These are phyloP conservation scores for Teleiodes luculella DNA, from an alignment of 2,888 invertebrate genomes.

Conservation along the genomic window DNA sequence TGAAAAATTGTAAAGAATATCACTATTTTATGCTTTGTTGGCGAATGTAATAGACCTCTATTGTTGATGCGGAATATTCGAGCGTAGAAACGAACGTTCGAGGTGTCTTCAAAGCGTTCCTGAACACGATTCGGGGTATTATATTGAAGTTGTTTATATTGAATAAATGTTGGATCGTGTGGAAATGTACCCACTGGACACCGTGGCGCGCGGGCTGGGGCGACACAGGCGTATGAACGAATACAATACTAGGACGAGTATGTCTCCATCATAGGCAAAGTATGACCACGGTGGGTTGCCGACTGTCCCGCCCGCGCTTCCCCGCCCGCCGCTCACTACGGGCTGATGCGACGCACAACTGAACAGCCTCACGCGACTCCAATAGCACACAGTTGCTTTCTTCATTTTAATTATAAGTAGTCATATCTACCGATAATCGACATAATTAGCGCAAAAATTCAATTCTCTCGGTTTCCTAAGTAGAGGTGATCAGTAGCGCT, in stretches of 20 bases:
- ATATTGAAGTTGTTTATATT: constrained; percentile 62
- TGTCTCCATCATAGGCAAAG: too few relatives aligned
- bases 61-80: constrained; percentile 64
- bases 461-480: constrained; percentile 72
- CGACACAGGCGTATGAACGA: too few relatives aligned
- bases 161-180: constrained; percentile 56
- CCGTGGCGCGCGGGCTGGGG: constrained; percentile 34
- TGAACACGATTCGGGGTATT: constrained; percentile 57
- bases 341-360: constrained; percentile 63
- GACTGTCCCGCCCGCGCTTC: background rate
- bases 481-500: constrained; percentile 75
- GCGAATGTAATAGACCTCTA: constrained; percentile 70
- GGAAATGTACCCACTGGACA: constrained; percentile 21
- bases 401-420: constrained; percentile 74
- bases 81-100: constrained; percentile 50
- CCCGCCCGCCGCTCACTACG: constrained; percentile 8
- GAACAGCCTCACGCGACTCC: constrained; percentile 62
- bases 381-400: constrained; percentile 70
- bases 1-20: constrained; percentile 76
- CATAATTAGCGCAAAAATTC: constrained; percentile 64
- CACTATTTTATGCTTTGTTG: constrained; percentile 79
- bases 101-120: constrained; percentile 56
- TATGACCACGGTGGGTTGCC: too few relatives aligned
- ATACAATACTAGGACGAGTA: too few relatives aligned
- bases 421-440: constrained; percentile 63